A percentile compares a stretch with the other conserved stretches of the same genome.
Evolutionary conservation across 2,797 vertebrate genomes (phyloP).

Genomic region (Macrochelys suwanniensis): DNA sequence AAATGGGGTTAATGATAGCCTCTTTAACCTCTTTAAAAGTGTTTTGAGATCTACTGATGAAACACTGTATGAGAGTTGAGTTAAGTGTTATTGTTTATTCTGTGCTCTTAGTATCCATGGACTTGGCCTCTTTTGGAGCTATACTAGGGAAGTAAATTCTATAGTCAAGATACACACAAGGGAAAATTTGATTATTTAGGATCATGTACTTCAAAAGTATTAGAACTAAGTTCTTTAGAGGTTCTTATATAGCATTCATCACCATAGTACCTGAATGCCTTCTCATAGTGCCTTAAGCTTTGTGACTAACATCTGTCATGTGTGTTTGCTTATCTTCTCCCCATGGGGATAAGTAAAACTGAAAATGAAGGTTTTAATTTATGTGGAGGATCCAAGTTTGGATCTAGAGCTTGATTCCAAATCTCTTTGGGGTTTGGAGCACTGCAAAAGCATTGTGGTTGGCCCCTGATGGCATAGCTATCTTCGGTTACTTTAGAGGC

Average conservation of each 20-base stretch:
- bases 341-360: background rate
- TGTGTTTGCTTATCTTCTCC: background rate
- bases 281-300: background rate
- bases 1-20: background rate
- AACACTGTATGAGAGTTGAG: background rate
- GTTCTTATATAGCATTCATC: accelerated
- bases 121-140: background rate
- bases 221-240: background rate
- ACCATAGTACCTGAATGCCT: background rate
- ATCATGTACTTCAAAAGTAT: background rate
- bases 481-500: background rate
- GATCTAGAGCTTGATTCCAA: background rate
- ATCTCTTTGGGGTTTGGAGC: background rate
- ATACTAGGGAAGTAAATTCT: accelerated
- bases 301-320: background rate
- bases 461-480: accelerated
- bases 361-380: background rate
- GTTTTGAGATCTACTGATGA: background rate
- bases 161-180: background rate
- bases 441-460: no score
- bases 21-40: background rate
- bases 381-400: background rate
- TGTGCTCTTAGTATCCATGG: background rate
- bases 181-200: background rate
- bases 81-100: background rate